phyloP scores from a whole-genome alignment of 2,888 invertebrate species.

The Andrena hattorfiana region DNA sequence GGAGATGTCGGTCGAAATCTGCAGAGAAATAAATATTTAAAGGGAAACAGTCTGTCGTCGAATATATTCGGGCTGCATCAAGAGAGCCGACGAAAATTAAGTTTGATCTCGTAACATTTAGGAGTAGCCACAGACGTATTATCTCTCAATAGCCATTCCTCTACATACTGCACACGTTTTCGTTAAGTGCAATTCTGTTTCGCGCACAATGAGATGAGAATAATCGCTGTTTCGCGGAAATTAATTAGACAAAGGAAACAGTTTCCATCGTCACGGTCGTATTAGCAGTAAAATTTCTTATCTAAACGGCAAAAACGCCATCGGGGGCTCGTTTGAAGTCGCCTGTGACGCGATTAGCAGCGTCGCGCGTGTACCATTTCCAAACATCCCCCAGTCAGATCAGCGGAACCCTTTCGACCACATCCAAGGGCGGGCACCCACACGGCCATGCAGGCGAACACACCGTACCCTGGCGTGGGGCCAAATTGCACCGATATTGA shows the following conservation, averaged over 20 bases:
- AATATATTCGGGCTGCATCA: constrained; percentile 20
- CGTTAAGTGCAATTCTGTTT: too few relatives aligned
- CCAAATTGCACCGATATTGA: constrained; percentile 80
- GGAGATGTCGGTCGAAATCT: constrained; percentile 36
- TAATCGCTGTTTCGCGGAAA: too few relatives aligned
- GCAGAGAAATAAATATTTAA: constrained; percentile 49
- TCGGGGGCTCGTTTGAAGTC: constrained; percentile 28
- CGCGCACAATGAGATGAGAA: too few relatives aligned
- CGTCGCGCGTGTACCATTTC: constrained; percentile 27
- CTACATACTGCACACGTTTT: too few relatives aligned
- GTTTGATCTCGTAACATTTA: not conserved
- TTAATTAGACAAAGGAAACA: too few relatives aligned
- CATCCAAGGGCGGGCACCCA: constrained; percentile 28
- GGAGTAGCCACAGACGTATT: not conserved
- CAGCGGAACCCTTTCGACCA: constrained; percentile 10
- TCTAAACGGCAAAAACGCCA: not conserved
- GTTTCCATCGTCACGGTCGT: too few relatives aligned
- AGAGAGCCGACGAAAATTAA: constrained; percentile 11
- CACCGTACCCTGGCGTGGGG: constrained; percentile 60
- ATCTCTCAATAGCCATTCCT: too few relatives aligned
- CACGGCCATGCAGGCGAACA: constrained; percentile 12
- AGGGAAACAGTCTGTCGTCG: constrained; percentile 19
- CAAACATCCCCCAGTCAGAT: constrained; percentile 45
- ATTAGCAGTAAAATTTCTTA: constrained; percentile 16
- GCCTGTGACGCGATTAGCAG: constrained; percentile 37